These are phyloP conservation scores for Odontocolon sp. DNA, from an alignment of 2,888 invertebrate genomes.

Conservation along the genomic window DNA sequence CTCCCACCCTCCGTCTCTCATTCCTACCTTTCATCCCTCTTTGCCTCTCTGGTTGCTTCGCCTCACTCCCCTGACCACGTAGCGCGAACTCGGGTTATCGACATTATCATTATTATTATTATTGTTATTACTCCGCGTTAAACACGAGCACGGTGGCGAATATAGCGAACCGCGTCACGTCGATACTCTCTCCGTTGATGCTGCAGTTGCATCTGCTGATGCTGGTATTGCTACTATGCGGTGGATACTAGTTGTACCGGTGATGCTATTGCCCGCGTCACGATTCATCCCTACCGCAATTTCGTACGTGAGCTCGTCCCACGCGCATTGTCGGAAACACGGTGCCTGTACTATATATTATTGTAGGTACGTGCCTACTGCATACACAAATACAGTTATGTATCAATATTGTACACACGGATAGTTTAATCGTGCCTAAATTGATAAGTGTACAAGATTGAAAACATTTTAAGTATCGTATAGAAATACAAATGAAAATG, in stretches of 20 bases:
- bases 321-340: constrained; percentile 57
- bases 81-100: constrained; percentile 62
- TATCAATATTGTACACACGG: not conserved
- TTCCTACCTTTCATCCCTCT: constrained; percentile 48
- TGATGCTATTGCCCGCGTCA: constrained; percentile 46
- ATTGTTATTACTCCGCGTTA: constrained; percentile 67
- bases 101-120: constrained; percentile 77
- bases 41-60: constrained; percentile 37
- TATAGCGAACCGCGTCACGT: constrained; percentile 42
- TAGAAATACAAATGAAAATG: no score
- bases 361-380: constrained; percentile 42
- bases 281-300: constrained; percentile 51
- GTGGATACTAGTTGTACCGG: constrained; percentile 26
- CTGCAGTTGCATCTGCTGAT: constrained; percentile 53
- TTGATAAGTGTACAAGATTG: constrained; percentile 9
- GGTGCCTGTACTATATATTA: constrained; percentile 54
- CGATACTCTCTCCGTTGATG: constrained; percentile 49
- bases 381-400: constrained; percentile 53
- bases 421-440: constrained; percentile 2
- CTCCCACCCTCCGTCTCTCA: constrained; percentile 32
- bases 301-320: constrained; percentile 60
- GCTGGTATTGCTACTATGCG: constrained; percentile 13
- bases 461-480: no score
- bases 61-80: constrained; percentile 32
- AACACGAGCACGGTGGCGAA: constrained; percentile 41